These are phyloP conservation scores for Heliconius hortense DNA, from an alignment of 2,888 invertebrate genomes.

Conservation along the genomic window DNA sequence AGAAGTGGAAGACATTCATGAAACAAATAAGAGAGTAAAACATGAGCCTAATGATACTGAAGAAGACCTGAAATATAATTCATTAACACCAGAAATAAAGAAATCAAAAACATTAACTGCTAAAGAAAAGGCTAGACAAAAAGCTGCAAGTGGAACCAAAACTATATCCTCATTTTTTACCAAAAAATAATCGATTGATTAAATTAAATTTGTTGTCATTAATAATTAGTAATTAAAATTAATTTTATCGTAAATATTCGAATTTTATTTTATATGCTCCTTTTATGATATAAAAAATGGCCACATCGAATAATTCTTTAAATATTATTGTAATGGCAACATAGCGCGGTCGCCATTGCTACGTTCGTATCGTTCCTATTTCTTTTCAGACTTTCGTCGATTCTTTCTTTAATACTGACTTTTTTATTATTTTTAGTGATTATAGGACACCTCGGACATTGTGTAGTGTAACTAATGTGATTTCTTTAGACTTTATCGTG, in stretches of 20 bases:
- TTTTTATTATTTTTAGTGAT: constrained; percentile 64
- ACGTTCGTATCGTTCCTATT: constrained; percentile 61
- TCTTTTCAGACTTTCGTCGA: constrained; percentile 65
- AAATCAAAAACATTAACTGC: constrained; percentile 81
- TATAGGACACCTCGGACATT: constrained; percentile 68
- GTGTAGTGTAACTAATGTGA: constrained; percentile 80
- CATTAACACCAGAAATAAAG: constrained; percentile 63
- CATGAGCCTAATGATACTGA: constrained; percentile 55
- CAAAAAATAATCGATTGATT: constrained; percentile 73
- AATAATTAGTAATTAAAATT: not conserved
- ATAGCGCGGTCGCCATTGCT: constrained; percentile 66
- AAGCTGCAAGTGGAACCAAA: constrained; percentile 90
- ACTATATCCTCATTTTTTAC: constrained; percentile 90
- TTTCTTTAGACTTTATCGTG: constrained; percentile 72
- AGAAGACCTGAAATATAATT: constrained; percentile 62
- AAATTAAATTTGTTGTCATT: not conserved
- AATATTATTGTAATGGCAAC: constrained; percentile 37
- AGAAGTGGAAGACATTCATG: constrained; percentile 58
- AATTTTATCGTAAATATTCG: not conserved
- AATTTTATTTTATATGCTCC: not conserved
- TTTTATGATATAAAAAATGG: not conserved
- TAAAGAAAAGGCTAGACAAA: constrained; percentile 88
- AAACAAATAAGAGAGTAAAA: constrained; percentile 67
- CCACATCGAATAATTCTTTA: constrained; percentile 7
- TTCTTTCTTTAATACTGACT: constrained; percentile 68